These are phyloP conservation scores for Platysteira castanea DNA, from an alignment of 2,113 vertebrate species.

Conservation along the genomic window DNA sequence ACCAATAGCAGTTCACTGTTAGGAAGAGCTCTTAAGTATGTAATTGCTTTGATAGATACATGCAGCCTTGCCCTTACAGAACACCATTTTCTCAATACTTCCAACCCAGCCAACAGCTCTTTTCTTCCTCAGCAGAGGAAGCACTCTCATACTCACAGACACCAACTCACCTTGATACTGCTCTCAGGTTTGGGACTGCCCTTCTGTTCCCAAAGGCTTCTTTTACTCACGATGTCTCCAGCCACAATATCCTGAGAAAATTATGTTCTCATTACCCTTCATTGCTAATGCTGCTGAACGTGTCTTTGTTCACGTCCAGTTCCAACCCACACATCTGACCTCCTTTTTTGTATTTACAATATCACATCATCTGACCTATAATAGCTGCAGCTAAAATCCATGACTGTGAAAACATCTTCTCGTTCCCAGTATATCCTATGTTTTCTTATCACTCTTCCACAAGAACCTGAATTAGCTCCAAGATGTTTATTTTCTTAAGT, in stretches of 20 bases:
- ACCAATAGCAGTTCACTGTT: neutral
- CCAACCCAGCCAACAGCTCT: neutral
- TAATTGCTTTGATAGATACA: neutral
- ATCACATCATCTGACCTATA: neutral
- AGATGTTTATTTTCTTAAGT: neutral
- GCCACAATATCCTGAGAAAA: slow-evolving; percentile 82
- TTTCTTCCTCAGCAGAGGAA: neutral
- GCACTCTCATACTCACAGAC: neutral
- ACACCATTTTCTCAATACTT: neutral
- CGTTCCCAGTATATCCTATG: neutral
- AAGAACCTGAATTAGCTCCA: neutral
- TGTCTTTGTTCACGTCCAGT: neutral
- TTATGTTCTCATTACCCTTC: neutral
- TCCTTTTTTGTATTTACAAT: neutral
- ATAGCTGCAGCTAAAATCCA: slow-evolving; percentile 4
- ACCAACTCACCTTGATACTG: slow-evolving; percentile 47
- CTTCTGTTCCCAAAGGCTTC: slow-evolving; percentile 90
- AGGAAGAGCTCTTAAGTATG: neutral
- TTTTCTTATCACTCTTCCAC: neutral
- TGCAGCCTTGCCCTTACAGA: neutral
- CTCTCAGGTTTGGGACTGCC: slow-evolving; percentile 61
- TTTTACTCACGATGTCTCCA: slow-evolving; percentile 89
- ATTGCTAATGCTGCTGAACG: neutral
- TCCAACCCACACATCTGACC: neutral
- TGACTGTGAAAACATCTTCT: neutral